Percentiles rank a stretch among this genome's conserved stretches.
Evolutionary conservation across 2,113 vertebrate genomes (phyloP).

Genomic region (Psettodes erumei): DNA sequence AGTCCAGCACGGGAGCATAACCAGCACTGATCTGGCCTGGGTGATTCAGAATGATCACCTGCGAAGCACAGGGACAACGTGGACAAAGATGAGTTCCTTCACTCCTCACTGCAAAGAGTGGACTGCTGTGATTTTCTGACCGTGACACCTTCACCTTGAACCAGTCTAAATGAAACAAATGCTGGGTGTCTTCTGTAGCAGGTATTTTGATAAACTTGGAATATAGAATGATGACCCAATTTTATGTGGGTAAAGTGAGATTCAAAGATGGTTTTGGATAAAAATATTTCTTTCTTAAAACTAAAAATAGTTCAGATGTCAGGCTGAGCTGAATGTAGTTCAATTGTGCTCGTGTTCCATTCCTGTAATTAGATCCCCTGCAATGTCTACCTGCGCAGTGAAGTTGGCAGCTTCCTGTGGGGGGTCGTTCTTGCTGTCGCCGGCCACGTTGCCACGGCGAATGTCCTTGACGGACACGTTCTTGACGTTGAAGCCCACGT

Average conservation of each 20-base stretch:
- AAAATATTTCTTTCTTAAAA: too few species aligned
- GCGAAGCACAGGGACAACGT: conserved; percentile 6
- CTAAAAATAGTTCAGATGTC: conserved; percentile 3
- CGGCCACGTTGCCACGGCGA: conserved; percentile 95
- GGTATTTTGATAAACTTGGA: neutral
- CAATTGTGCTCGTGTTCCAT: neutral
- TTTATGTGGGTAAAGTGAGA: neutral
- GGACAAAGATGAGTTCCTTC: neutral
- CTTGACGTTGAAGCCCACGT: conserved; percentile 95
- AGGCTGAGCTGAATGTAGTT: neutral
- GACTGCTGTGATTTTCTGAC: neutral
- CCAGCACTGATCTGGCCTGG: conserved; percentile 95
- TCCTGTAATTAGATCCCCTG: neutral
- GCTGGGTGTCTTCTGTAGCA: neutral
- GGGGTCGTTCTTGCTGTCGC: conserved; percentile 97
- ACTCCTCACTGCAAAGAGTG: neutral
- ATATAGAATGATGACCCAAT: neutral
- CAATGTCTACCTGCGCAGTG: conserved; percentile 89
- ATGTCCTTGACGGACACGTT: conserved; percentile 97
- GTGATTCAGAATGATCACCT: conserved; percentile 98
- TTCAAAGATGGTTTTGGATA: neutral
- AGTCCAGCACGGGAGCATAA: conserved; percentile 95
- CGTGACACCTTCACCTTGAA: neutral
- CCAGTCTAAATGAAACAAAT: neutral
- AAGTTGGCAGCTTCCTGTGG: conserved; percentile 95